A percentile compares a stretch with the other conserved stretches of the same genome.
Evolutionary conservation across 2,797 vertebrate genomes (phyloP).

Genomic region (Sebastes jordani): DNA sequence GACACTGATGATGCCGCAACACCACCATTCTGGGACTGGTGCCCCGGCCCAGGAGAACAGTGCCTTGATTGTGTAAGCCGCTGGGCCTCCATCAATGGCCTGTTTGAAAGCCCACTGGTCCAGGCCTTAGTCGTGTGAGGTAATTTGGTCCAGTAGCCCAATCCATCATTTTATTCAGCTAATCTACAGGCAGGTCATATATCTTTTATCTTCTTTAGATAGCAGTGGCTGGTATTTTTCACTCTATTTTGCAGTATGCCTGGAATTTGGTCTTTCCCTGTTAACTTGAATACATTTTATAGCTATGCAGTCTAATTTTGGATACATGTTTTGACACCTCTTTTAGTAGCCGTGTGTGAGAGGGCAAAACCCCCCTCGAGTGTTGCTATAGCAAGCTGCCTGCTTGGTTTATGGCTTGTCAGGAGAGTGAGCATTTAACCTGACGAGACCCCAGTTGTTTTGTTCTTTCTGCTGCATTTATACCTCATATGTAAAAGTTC

Average conservation of each 20-base stretch:
- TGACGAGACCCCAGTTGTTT: not conserved
- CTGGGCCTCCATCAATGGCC: slow-evolving; percentile 55
- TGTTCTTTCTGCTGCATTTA: not conserved
- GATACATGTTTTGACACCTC: not conserved
- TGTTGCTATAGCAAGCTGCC: not conserved
- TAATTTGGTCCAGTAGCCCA: slow-evolving; percentile 20
- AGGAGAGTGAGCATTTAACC: slow-evolving; percentile 11
- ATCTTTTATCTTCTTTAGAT: not conserved
- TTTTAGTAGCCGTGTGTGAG: not conserved
- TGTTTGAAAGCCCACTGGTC: slow-evolving; percentile 53
- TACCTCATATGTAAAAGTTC: not conserved
- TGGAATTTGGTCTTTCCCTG: not conserved
- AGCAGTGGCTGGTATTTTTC: not conserved
- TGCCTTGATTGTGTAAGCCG: slow-evolving; percentile 50
- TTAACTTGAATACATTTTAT: not conserved
- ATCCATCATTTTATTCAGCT: slow-evolving; percentile 3
- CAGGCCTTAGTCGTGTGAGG: slow-evolving; percentile 19
- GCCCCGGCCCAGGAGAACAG: slow-evolving; percentile 60
- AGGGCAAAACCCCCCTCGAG: not conserved
- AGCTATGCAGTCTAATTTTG: not conserved
- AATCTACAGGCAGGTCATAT: not conserved
- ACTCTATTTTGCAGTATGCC: not conserved
- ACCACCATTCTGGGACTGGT: slow-evolving; percentile 56
- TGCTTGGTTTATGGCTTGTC: slow-evolving; percentile 10
- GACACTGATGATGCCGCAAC: slow-evolving; percentile 49